phyloP scores from a whole-genome alignment of 1,140 invertebrate genomes.

The Zaprionus africanus region DNA sequence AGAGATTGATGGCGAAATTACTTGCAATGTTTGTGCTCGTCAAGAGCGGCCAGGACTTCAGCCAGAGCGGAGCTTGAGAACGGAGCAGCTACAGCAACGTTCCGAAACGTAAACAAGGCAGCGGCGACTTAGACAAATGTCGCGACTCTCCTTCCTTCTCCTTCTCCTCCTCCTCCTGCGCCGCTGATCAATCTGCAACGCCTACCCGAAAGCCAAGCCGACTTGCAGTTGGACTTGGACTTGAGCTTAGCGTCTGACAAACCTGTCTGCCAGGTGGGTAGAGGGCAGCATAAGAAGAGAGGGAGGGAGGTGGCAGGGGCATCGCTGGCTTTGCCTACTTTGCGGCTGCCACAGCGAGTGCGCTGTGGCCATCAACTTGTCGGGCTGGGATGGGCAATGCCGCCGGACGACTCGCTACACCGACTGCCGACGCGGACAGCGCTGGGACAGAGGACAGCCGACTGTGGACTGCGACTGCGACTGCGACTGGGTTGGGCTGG shows the following conservation, averaged over 20 bases:
- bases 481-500: conserved; percentile 38
- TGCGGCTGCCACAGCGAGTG: conserved; percentile 35
- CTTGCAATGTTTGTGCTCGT: conserved; percentile 69
- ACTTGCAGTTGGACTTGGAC: conserved; percentile 8
- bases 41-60: conserved; percentile 1
- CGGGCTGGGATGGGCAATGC: conserved; percentile 29
- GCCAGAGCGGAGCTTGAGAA: neutral
- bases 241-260: conserved; percentile 40
- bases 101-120: conserved; percentile 15
- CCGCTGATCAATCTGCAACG: conserved; percentile 75
- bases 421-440: too few species aligned
- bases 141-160: conserved; percentile 23
- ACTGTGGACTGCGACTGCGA: conserved; percentile 10
- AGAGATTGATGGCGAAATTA: conserved; percentile 83
- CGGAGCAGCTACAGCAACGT: neutral
- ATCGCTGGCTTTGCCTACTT: conserved; percentile 68
- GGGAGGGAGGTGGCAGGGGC: neutral
- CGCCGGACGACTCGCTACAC: neutral
- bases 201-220: conserved; percentile 65
- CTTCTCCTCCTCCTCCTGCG: neutral
- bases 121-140: conserved; percentile 72
- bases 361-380: conserved; percentile 67
- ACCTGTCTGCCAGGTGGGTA: conserved; percentile 61
- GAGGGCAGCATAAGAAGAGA: neutral
- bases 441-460: too few species aligned